Evolutionary conservation across 1,140 invertebrate species (phyloP).

Genomic region (Rhynchophorus ferrugineus): DNA sequence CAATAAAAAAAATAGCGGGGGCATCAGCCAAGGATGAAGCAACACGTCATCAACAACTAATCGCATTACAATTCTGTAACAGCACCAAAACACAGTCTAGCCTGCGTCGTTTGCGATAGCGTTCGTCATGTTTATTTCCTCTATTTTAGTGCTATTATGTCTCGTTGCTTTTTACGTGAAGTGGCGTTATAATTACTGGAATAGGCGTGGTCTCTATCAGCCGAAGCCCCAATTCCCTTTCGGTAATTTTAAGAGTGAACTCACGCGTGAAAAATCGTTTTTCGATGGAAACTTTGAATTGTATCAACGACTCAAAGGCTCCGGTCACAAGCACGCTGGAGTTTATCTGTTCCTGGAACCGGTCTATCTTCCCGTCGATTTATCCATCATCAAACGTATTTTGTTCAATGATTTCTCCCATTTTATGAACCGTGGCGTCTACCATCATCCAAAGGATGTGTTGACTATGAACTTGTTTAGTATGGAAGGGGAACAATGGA

Average conservation of each 20-base stretch:
- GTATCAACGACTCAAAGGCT: background rate
- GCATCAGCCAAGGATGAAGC: no score
- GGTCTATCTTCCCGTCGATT: background rate
- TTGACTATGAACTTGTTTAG: constrained; percentile 44
- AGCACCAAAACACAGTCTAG: no score
- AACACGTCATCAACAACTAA: no score
- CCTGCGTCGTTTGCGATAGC: no score
- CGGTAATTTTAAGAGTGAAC: background rate
- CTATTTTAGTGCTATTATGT: no score
- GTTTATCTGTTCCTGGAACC: constrained; percentile 4
- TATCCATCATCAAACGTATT: background rate
- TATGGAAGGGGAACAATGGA: constrained; percentile 43
- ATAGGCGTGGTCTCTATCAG: constrained; percentile 2
- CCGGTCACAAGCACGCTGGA: constrained; percentile 3
- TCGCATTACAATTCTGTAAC: no score
- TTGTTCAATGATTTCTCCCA: constrained; percentile 14
- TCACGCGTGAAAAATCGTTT: background rate
- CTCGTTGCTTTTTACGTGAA: no score
- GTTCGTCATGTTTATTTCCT: no score
- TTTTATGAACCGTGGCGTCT: constrained; percentile 19
- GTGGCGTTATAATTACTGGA: constrained; percentile 8
- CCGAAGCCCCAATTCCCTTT: constrained; percentile 4
- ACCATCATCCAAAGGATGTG: constrained; percentile 41
- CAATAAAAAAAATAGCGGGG: no score
- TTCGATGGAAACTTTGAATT: background rate